phyloP scores from a whole-genome alignment of 2,797 vertebrate species.

The Macropodus opercularis region DNA sequence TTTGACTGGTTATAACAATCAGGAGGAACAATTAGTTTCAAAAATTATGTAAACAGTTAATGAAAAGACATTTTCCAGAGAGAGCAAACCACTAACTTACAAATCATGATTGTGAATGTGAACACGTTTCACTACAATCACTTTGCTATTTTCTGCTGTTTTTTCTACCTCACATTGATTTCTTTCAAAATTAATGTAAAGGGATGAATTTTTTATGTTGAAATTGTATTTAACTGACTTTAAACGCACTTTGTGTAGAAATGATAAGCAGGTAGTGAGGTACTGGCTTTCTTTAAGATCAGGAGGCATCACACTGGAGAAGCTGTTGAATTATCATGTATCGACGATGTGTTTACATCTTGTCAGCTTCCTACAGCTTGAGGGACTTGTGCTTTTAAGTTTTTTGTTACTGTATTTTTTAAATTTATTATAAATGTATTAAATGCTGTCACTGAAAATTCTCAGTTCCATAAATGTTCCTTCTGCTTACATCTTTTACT shows the following conservation, averaged over 20 bases:
- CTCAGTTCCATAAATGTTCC: background rate
- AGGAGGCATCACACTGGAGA: background rate
- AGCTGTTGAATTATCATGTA: background rate
- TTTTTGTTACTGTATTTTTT: conserved; percentile 1
- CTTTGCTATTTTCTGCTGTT: no score
- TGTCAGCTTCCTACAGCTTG: conserved; percentile 37
- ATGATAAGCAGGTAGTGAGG: background rate
- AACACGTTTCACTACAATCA: no score
- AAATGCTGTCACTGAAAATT: conserved; percentile 4
- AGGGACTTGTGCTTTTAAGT: conserved; percentile 3
- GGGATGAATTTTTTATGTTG: background rate
- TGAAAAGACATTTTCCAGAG: no score
- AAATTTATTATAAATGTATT: conserved; percentile 53
- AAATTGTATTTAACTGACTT: conserved; percentile 10
- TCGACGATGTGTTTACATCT: background rate
- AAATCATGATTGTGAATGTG: no score
- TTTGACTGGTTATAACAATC: no score
- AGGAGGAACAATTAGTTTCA: no score
- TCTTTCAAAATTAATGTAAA: no score
- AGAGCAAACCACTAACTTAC: no score
- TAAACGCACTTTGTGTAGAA: conserved; percentile 25
- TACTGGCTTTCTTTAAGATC: background rate
- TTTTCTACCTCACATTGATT: background rate
- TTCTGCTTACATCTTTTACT: background rate
- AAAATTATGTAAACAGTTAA: no score